A percentile compares a stretch with the other conserved stretches of the same genome.
Conservation (phyloP, 2,888 invertebrate species). For the Serrognathus titanus region DNA sequence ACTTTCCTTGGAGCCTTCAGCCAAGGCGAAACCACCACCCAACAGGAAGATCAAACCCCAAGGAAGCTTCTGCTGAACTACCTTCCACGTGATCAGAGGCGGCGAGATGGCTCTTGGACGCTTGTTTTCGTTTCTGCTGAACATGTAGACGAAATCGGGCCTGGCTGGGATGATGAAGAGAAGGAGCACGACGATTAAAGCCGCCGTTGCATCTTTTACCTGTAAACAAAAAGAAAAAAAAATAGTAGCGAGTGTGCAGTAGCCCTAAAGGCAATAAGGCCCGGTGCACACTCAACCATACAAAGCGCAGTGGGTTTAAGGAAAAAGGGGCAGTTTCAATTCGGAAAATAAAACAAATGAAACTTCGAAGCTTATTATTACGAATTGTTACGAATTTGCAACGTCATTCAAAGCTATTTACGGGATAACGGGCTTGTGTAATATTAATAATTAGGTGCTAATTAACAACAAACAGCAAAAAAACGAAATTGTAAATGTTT, state of each 20-base stretch:
- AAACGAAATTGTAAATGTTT: too few species aligned
- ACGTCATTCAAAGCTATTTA: too few species aligned
- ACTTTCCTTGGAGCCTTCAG: constrained; percentile 78
- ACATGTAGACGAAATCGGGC: constrained; percentile 70
- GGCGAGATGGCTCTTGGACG: constrained; percentile 63
- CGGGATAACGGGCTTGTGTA: too few species aligned
- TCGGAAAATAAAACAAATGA: too few species aligned
- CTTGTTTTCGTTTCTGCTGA: constrained; percentile 56
- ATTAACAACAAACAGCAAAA: too few species aligned
- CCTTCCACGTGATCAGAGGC: constrained; percentile 79
- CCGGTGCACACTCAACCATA: too few species aligned
- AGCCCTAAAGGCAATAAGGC: too few species aligned
- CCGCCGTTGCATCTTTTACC: constrained; percentile 80
- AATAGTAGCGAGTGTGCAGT: not conserved
- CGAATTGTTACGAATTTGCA: too few species aligned
- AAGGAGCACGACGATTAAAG: constrained; percentile 76
- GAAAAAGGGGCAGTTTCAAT: too few species aligned
- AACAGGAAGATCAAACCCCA: constrained; percentile 87
- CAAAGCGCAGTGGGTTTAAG: too few species aligned
- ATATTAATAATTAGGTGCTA: too few species aligned
- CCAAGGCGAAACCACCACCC: constrained; percentile 89
- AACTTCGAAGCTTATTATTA: too few species aligned
- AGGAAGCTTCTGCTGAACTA: constrained; percentile 79
- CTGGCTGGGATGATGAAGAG: constrained; percentile 82
- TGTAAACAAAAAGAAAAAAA: constrained; percentile 49